phyloP scores from a whole-genome alignment of 2,113 vertebrate species.

The Pampusana beccarii region DNA sequence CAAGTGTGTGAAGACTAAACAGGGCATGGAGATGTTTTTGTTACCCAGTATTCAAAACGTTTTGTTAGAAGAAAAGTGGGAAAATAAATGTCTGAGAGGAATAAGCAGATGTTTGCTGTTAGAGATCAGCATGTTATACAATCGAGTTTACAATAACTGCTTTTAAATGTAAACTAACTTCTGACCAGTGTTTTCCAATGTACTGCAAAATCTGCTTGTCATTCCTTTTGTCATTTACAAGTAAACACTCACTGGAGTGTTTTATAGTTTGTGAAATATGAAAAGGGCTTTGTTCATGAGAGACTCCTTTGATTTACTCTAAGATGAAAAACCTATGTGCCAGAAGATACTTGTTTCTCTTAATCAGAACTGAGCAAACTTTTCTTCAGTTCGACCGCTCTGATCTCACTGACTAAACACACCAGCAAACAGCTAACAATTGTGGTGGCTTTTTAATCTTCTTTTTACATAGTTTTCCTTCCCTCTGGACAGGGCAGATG shows the following conservation, averaged over 20 bases:
- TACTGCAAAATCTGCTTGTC: conserved; percentile 17
- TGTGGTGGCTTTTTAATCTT: neutral
- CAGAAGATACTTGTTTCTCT: neutral
- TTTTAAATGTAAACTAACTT: conserved; percentile 54
- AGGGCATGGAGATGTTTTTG: neutral
- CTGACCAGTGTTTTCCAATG: conserved; percentile 52
- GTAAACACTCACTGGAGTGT: conserved; percentile 38
- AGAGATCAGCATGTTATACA: conserved; percentile 56
- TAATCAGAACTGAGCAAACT: conserved; percentile 26
- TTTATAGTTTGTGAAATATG: conserved; percentile 42
- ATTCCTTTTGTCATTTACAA: conserved; percentile 48
- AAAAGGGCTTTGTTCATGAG: conserved; percentile 39
- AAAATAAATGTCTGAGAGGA: conserved; percentile 47
- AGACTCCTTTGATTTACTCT: conserved; percentile 34
- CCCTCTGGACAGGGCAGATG: neutral
- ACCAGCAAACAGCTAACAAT: conserved; percentile 21
- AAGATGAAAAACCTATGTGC: conserved; percentile 36
- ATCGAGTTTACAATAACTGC: conserved; percentile 25
- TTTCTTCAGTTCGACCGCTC: neutral
- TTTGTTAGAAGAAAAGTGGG: conserved; percentile 23
- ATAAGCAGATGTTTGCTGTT: conserved; percentile 60
- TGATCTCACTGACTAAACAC: conserved; percentile 31
- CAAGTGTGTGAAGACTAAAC: neutral
- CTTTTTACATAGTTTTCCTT: conserved; percentile 7
- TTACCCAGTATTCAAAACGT: conserved; percentile 2